phyloP scores from a whole-genome alignment of 2,888 invertebrate genomes.

The Aproaerema taeniolella region DNA sequence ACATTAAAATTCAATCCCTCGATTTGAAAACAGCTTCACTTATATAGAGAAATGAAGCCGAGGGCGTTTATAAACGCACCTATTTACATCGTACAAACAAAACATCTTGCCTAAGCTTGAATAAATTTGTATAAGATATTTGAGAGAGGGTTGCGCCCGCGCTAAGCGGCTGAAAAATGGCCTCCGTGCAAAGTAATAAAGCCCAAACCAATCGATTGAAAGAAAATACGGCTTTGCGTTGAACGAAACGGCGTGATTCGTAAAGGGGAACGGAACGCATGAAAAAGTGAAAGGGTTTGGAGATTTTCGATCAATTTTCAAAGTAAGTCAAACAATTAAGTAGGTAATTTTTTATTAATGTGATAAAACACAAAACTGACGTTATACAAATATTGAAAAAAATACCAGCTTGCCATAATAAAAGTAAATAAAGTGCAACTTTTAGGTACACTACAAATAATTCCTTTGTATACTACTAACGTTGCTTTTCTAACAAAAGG shows the following conservation, averaged over 20 bases:
- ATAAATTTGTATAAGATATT: constrained; percentile 39
- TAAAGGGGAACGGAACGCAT: not conserved
- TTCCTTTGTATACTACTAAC: too few relatives aligned
- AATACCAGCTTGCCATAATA: too few relatives aligned
- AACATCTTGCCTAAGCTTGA: constrained; percentile 33
- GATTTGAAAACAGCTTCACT: constrained; percentile 15
- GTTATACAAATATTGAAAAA: too few relatives aligned
- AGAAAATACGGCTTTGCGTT: constrained; percentile 25
- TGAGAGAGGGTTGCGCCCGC: constrained; percentile 30
- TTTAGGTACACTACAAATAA: too few relatives aligned
- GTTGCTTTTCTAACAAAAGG: too few relatives aligned
- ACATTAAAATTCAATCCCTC: constrained; percentile 20
- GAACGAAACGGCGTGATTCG: constrained; percentile 6
- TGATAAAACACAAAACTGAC: too few relatives aligned
- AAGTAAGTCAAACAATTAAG: too few relatives aligned
- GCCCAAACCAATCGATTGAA: constrained; percentile 33
- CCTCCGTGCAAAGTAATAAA: constrained; percentile 34
- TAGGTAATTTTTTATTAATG: too few relatives aligned
- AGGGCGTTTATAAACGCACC: constrained; percentile 21
- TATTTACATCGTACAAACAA: constrained; percentile 30
- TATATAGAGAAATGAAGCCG: constrained; percentile 16
- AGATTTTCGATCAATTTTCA: too few relatives aligned
- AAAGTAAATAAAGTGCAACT: too few relatives aligned
- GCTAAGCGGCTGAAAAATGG: constrained; percentile 36
- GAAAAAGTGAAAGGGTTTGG: not conserved